Conservation (phyloP, 2,888 invertebrate genomes). For the Cosmopolites sordidus region DNA sequence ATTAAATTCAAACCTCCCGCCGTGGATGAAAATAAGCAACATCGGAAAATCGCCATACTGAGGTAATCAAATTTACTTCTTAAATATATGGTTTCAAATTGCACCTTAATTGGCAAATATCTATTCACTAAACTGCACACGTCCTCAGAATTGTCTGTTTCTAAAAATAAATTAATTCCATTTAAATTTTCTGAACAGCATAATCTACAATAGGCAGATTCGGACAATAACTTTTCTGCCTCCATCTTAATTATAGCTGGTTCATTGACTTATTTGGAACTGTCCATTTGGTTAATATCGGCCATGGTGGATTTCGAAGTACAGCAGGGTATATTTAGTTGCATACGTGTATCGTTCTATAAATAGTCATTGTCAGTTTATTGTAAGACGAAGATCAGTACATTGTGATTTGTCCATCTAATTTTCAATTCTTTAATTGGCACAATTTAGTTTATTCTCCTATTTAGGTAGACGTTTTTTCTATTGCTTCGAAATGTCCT, state of each 20-base stretch:
- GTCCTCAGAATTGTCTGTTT: constrained; percentile 57
- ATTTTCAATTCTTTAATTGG: too few species aligned
- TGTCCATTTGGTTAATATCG: too few species aligned
- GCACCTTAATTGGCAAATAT: constrained; percentile 72
- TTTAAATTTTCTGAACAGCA: constrained; percentile 71
- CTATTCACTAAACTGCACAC: constrained; percentile 64
- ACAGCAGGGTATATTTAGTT: too few species aligned
- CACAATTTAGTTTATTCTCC: too few species aligned
- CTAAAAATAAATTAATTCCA: constrained; percentile 61
- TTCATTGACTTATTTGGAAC: not conserved
- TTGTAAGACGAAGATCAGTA: too few species aligned
- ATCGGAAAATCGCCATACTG: constrained; percentile 26
- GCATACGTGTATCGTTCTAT: too few species aligned
- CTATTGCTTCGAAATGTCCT: too few species aligned
- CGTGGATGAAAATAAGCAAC: constrained; percentile 1
- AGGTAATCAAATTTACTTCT: constrained; percentile 41
- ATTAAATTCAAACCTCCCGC: constrained; percentile 36
- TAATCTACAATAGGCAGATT: constrained; percentile 70
- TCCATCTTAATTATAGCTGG: constrained; percentile 16
- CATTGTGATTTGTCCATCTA: too few species aligned
- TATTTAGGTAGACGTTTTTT: too few species aligned
- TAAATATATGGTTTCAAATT: constrained; percentile 25
- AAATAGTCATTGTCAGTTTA: too few species aligned
- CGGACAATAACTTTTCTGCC: constrained; percentile 31
- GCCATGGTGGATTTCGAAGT: too few species aligned